Evolutionary conservation across 2,797 vertebrate genomes (phyloP), one percentile per base, ranked within the genome.

Genomic region (Syngnathus rostellatus): DNA sequence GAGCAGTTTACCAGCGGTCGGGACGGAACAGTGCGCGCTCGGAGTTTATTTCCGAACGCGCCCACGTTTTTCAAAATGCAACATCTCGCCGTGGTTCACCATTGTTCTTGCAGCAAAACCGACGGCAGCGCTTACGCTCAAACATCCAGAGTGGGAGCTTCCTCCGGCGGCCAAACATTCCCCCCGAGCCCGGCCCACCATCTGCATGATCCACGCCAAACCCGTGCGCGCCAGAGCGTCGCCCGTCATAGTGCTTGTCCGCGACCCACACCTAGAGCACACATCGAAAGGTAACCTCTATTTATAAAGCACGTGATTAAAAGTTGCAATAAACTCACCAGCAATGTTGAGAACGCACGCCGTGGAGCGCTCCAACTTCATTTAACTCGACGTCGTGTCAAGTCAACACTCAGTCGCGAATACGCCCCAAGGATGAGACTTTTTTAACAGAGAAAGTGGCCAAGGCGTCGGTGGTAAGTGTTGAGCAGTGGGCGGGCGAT

Each of bases 151-250:
- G 70, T 73, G 74, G 72, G 75, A 61, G 77, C 43, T 72, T 70
- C 72, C 67, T 38, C 65, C 6, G 65, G 55, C 4, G 21, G 46
- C 54, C 40, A 78, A 66, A 65, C 58, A 43, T 17, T 55, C 59
- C 10, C 71, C 51, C 0, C 75, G 62, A 40, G 73, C 77, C 64
- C 78, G 75, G 69, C 66, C 23, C 65, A 76, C 73, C n/a, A 82
- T 68, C 67, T 72, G 83, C 68, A 70, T 85, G 69, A 89, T 41
- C 79, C 79, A 83, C 68, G 53, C 72, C 63, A 87, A 65, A 41
- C 83, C 79, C 66, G 81, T 85, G 83, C 83, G 68, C 25, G 89
- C 72, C 69, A 86, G 75, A 1, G 60, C 25, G 68, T 89, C 88
- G 7, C 83, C 83, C 2, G 83, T 72, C 88, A 90, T 89, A 72